Conservation (phyloP, 2,888 invertebrate species). For the Hirtodrosophila cameraria region DNA sequence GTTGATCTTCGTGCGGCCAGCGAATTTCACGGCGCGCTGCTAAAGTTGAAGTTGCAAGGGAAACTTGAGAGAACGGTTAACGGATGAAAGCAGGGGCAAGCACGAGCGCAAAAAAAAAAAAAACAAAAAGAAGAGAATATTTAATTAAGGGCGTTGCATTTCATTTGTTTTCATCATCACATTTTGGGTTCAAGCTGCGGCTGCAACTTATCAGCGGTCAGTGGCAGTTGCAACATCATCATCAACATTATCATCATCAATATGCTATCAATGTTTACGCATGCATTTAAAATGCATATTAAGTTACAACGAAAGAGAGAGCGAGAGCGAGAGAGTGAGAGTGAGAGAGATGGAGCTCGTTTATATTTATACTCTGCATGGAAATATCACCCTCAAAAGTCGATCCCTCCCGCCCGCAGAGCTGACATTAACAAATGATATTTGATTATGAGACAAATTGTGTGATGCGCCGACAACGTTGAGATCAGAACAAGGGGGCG, state of each 20-base stretch:
- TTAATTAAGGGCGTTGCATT: conserved; percentile 76
- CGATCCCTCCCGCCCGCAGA: conserved; percentile 48
- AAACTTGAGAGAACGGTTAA: not conserved
- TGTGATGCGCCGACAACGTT: conserved; percentile 62
- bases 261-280: conserved; percentile 77
- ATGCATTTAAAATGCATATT: conserved; percentile 73
- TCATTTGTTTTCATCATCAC: conserved; percentile 70
- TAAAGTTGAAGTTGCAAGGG: conserved; percentile 25
- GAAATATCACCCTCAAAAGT: conserved; percentile 31
- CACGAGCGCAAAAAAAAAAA: conserved; percentile 30
- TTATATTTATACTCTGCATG: conserved; percentile 3
- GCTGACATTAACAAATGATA: conserved; percentile 78
- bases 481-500: conserved; percentile 11
- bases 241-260: conserved; percentile 55
- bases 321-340: not conserved
- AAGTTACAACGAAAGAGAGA: conserved; percentile 41
- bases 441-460: conserved; percentile 80
- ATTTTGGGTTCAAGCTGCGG: conserved; percentile 39
- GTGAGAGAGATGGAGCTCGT: not conserved
- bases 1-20: conserved; percentile 32
- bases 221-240: conserved; percentile 58
- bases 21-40: conserved; percentile 14
- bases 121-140: conserved; percentile 36
- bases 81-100: conserved; percentile 9
- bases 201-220: conserved; percentile 62